Conservation (phyloP, 2,797 vertebrate genomes). For the Gephyroberyx darwinii region DNA sequence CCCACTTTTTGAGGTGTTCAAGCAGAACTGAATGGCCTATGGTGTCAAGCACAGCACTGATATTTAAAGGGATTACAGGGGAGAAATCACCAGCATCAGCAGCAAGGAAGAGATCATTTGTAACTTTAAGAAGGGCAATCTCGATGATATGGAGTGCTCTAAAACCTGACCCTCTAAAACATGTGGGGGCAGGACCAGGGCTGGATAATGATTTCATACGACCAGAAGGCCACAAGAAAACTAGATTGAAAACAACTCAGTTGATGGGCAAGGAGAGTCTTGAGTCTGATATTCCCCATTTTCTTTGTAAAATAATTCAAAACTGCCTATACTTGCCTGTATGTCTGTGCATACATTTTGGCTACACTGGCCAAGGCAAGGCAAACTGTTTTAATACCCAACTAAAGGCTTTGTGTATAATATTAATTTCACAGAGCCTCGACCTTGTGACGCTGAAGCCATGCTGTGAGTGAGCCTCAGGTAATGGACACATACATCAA, state of each 20-base stretch:
- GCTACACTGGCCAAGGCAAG: conserved; percentile 32
- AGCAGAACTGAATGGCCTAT: conserved; percentile 24
- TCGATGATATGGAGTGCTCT: conserved; percentile 4
- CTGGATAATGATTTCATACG: conserved; percentile 10
- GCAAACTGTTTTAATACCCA: not conserved
- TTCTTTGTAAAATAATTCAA: conserved; percentile 28
- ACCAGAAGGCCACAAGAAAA: conserved; percentile 20
- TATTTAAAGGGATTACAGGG: conserved; percentile 54
- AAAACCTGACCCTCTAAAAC: conserved; percentile 32
- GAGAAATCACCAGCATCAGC: conserved; percentile 58
- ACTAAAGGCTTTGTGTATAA: too few relatives aligned
- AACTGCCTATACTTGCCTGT: conserved; percentile 24
- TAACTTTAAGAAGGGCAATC: conserved; percentile 37
- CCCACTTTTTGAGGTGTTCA: conserved; percentile 41
- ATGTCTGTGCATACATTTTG: too few relatives aligned
- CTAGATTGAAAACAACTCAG: conserved; percentile 34
- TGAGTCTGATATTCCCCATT: not conserved
- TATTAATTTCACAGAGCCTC: conserved; percentile 35
- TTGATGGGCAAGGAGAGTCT: conserved; percentile 5
- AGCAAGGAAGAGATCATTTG: conserved; percentile 57
- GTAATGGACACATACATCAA: conserved; percentile 50
- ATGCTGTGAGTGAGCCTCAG: conserved; percentile 33
- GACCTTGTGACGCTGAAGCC: conserved; percentile 35
- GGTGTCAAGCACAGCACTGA: conserved; percentile 40
- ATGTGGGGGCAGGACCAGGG: conserved; percentile 12